Conservation (phyloP, 1,140 invertebrate species). For the Drosophila nikananu region DNA sequence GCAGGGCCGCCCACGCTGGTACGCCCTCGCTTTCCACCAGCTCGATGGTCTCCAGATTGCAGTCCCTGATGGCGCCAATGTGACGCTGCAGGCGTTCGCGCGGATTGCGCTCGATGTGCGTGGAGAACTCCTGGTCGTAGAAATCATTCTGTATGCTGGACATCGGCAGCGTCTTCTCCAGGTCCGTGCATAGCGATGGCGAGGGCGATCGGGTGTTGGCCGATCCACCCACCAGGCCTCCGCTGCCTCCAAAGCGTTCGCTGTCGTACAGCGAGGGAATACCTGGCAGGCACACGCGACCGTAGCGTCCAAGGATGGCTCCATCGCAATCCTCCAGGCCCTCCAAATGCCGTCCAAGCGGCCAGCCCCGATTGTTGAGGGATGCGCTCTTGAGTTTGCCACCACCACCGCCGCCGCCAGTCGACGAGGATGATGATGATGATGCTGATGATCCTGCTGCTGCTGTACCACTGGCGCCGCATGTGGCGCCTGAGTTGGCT, state of each 20-base stretch:
- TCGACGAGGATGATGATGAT: background rate
- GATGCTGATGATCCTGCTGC: background rate
- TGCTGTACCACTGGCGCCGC: background rate
- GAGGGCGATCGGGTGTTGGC: slow-evolving; percentile 1
- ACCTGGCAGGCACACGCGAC: slow-evolving; percentile 89
- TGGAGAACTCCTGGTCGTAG: slow-evolving; percentile 97
- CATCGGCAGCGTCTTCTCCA: slow-evolving; percentile 28
- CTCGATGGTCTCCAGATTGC: slow-evolving; percentile 68
- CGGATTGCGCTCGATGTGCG: slow-evolving; percentile 83
- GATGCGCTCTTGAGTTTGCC: slow-evolving; percentile 56
- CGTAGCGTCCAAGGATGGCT: slow-evolving; percentile 90
- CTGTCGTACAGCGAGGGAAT: slow-evolving; percentile 69
- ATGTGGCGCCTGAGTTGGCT: background rate
- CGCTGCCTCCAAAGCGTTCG: slow-evolving; percentile 72
- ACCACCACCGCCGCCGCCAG: slow-evolving; percentile 4
- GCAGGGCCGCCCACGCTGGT: slow-evolving; percentile 49
- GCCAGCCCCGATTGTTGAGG: slow-evolving; percentile 29
- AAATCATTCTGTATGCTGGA: slow-evolving; percentile 94
- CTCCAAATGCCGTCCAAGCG: slow-evolving; percentile 19
- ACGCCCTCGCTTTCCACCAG: slow-evolving; percentile 45
- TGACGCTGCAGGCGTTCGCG: slow-evolving; percentile 59
- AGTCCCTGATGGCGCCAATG: slow-evolving; percentile 51
- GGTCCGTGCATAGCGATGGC: slow-evolving; percentile 56
- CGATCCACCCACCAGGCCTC: slow-evolving; percentile 7
- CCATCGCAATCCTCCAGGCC: slow-evolving; percentile 26